Conservation (phyloP, 2,797 vertebrate genomes). For the Sebastes nivosus region DNA sequence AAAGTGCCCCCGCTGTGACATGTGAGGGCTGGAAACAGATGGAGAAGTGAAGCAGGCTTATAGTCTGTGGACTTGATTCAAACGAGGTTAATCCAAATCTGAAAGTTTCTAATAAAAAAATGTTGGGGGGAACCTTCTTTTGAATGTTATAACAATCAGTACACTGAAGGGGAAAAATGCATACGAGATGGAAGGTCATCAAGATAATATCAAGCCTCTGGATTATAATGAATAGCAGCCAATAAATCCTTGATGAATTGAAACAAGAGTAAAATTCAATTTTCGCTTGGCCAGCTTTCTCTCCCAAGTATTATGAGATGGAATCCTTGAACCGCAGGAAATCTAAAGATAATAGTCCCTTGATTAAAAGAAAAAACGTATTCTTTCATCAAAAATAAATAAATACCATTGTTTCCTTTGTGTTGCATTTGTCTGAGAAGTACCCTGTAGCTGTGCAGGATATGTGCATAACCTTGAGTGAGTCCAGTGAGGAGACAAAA, state of each 20-base stretch:
- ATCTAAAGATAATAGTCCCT: constrained; percentile 13
- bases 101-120: constrained; percentile 19
- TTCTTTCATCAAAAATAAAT: not conserved
- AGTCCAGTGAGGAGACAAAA: constrained; percentile 20
- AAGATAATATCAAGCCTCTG: constrained; percentile 36
- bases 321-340: constrained; percentile 9
- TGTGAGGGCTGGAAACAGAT: constrained; percentile 59
- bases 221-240: constrained; percentile 39
- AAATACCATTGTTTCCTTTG: not conserved
- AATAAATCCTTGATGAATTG: constrained; percentile 48
- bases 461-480: constrained; percentile 17
- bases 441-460: constrained; percentile 2
- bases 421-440: constrained; percentile 9
- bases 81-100: constrained; percentile 51
- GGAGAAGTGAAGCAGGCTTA: constrained; percentile 28
- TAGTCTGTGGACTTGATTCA: constrained; percentile 33
- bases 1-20: constrained; percentile 57
- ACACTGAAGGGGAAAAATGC: constrained; percentile 10
- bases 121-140: constrained; percentile 2
- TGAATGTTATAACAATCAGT: constrained; percentile 31
- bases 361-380: not conserved
- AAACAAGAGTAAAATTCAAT: constrained; percentile 45
- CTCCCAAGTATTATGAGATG: constrained; percentile 15
- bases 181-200: constrained; percentile 27
- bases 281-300: constrained; percentile 27